phyloP scores from a whole-genome alignment of 2,888 invertebrate genomes.

The Tridacna gigas region DNA sequence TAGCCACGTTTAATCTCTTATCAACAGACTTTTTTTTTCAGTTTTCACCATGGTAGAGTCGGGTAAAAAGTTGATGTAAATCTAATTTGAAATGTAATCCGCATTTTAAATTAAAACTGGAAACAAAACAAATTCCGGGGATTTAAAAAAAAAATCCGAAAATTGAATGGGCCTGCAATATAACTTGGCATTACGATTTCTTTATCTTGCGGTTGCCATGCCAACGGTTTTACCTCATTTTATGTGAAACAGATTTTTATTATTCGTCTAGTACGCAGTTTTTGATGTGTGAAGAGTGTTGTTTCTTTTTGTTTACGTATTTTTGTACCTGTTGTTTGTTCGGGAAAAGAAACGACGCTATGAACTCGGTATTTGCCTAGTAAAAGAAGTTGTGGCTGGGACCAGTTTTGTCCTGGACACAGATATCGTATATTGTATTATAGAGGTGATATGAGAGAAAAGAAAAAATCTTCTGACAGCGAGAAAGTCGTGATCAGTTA shows the following conservation, averaged over 20 bases:
- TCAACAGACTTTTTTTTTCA: no score
- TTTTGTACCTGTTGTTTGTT: neutral
- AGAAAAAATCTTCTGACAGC: no score
- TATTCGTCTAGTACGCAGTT: slow-evolving; percentile 8
- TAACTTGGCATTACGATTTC: slow-evolving; percentile 22
- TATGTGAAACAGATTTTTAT: slow-evolving; percentile 56
- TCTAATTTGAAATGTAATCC: neutral
- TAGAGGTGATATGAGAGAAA: no score
- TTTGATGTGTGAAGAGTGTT: slow-evolving; percentile 1
- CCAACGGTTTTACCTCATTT: slow-evolving; percentile 53
- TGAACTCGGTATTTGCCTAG: no score
- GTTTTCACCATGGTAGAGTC: neutral
- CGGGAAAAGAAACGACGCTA: neutral
- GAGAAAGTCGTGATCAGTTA: no score
- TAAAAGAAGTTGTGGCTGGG: no score
- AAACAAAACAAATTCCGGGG: neutral
- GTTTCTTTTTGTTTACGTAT: slow-evolving; percentile 26
- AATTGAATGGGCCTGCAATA: neutral
- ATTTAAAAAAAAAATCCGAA: neutral
- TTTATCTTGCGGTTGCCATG: slow-evolving; percentile 48
- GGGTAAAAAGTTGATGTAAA: neutral
- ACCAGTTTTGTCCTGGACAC: no score
- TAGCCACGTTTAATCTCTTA: neutral
- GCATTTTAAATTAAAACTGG: neutral
- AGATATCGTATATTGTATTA: no score